Evolutionary conservation across 2,888 invertebrate genomes (phyloP).

Genomic region (Andrena marginata): DNA sequence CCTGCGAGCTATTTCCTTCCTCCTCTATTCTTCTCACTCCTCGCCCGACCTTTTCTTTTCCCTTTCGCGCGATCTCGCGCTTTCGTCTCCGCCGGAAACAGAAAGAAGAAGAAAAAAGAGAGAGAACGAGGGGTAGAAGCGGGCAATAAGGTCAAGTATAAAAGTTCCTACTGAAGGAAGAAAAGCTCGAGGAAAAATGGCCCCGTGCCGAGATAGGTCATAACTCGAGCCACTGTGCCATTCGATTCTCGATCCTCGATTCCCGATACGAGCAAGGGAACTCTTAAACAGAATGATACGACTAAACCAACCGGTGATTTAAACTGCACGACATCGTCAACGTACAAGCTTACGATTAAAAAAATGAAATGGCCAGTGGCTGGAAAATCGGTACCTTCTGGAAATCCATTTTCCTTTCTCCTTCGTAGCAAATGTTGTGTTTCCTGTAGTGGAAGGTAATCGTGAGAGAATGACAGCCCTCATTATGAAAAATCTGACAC

Average conservation of each 20-base stretch:
- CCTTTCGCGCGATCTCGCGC: slow-evolving; percentile 32
- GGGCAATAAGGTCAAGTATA: slow-evolving; percentile 68
- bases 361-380: not conserved
- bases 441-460: not conserved
- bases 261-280: slow-evolving; percentile 57
- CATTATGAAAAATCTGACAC: too few species aligned
- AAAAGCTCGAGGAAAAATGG: slow-evolving; percentile 51
- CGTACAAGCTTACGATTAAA: slow-evolving; percentile 26
- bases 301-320: slow-evolving; percentile 49
- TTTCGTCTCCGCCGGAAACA: slow-evolving; percentile 42
- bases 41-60: slow-evolving; percentile 3
- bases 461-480: too few species aligned
- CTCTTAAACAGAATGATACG: slow-evolving; percentile 51
- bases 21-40: slow-evolving; percentile 31
- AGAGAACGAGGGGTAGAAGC: slow-evolving; percentile 12
- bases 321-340: slow-evolving; percentile 33
- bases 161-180: slow-evolving; percentile 58
- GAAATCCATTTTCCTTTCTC: not conserved
- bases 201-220: slow-evolving; percentile 52
- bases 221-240: slow-evolving; percentile 54
- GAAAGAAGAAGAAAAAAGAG: slow-evolving; percentile 10
- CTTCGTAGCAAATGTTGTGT: not conserved
- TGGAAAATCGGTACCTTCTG: not conserved
- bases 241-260: slow-evolving; percentile 48
- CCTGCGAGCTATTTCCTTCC: slow-evolving; percentile 23